These are phyloP conservation scores for Polypterus bichir DNA, from an alignment of 2,113 vertebrate genomes.

Conservation along the genomic window DNA sequence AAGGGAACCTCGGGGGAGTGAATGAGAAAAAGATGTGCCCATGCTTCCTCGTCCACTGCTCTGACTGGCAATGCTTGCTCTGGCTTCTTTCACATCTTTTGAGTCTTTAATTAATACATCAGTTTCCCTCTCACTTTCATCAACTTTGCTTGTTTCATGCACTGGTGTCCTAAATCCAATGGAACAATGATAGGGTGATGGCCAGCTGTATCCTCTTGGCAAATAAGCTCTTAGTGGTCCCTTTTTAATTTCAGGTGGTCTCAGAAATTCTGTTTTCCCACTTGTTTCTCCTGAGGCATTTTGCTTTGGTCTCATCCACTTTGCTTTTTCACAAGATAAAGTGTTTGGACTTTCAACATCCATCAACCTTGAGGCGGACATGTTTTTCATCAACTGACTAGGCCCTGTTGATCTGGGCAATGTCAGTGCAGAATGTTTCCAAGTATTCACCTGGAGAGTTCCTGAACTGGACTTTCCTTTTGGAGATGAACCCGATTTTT, in stretches of 20 bases:
- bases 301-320: too few species aligned
- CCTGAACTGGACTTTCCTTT: too few species aligned
- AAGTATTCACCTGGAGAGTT: too few species aligned
- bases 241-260: constrained; percentile 32
- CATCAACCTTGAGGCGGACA: too few species aligned
- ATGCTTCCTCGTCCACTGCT: constrained; percentile 58
- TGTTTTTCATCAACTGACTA: too few species aligned
- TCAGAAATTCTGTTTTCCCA: constrained; percentile 28
- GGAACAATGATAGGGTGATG: constrained; percentile 40
- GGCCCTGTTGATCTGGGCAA: too few species aligned
- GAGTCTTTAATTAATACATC: constrained; percentile 25
- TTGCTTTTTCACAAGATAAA: too few species aligned
- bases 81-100: constrained; percentile 32
- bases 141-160: constrained; percentile 24
- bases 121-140: constrained; percentile 27
- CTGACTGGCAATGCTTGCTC: constrained; percentile 57
- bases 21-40: constrained; percentile 33
- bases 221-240: constrained; percentile 39
- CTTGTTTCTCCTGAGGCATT: constrained; percentile 8
- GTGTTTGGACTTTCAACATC: too few species aligned
- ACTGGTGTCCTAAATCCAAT: constrained; percentile 33
- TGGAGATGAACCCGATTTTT: too few species aligned
- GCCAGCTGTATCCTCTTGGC: constrained; percentile 55
- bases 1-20: constrained; percentile 45
- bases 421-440: too few species aligned